Conservation (phyloP, 2,888 invertebrate species). For the Dolichomitus sp. region DNA sequence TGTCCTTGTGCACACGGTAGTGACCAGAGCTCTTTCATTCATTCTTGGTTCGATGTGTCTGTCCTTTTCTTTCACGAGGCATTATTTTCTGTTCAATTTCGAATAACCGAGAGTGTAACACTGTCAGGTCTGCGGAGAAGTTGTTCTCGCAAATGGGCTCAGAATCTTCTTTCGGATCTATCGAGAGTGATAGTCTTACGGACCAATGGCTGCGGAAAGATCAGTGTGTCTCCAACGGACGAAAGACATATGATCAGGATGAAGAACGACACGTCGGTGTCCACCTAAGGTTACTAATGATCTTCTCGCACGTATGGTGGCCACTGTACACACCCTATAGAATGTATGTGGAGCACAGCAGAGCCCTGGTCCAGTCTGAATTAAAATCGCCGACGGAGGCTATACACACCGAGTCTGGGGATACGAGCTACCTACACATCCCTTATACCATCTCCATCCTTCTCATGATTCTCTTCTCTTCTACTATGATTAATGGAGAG, state of each 20-base stretch:
- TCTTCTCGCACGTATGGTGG: constrained; percentile 75
- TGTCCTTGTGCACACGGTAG: constrained; percentile 18
- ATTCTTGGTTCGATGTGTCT: constrained; percentile 6
- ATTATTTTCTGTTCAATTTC: constrained; percentile 29
- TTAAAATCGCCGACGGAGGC: constrained; percentile 84
- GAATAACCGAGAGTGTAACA: constrained; percentile 1
- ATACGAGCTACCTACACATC: constrained; percentile 40
- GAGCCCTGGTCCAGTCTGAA: constrained; percentile 80
- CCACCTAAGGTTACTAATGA: constrained; percentile 86
- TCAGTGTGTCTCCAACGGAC: constrained; percentile 58
- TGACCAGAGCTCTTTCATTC: constrained; percentile 35
- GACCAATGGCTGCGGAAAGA: constrained; percentile 66
- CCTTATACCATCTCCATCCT: constrained; percentile 58
- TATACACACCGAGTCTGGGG: constrained; percentile 32
- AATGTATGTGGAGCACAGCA: constrained; percentile 84
- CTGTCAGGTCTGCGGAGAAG: not conserved
- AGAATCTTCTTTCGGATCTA: constrained; percentile 52
- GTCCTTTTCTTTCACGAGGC: constrained; percentile 11
- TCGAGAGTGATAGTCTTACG: constrained; percentile 41
- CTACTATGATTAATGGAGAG: constrained; percentile 86
- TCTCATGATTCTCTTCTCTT: constrained; percentile 80
- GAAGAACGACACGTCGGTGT: constrained; percentile 84
- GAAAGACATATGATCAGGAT: constrained; percentile 82
- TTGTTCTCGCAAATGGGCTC: constrained; percentile 73
- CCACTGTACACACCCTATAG: constrained; percentile 74